These are phyloP conservation scores for Varroa destructor DNA, from an alignment of 1,140 invertebrate genomes.

Conservation along the genomic window DNA sequence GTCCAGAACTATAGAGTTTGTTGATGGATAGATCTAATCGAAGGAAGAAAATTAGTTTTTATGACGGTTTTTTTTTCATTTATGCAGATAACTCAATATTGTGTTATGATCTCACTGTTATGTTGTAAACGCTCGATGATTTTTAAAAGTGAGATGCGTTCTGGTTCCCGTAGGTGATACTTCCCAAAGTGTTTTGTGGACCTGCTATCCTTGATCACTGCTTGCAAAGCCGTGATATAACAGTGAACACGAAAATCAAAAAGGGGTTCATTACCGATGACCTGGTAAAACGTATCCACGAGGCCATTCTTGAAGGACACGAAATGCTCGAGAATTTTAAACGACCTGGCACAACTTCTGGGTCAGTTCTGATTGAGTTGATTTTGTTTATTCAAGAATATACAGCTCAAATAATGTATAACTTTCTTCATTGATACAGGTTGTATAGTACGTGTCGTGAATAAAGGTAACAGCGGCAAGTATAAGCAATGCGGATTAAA, in stretches of 20 bases:
- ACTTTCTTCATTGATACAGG: no score
- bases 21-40: no score
- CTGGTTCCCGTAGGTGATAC: slow-evolving; percentile 44
- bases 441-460: no score
- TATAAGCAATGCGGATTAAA: neutral
- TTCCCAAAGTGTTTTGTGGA: slow-evolving; percentile 51
- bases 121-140: no score
- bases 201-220: slow-evolving; percentile 78
- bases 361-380: neutral
- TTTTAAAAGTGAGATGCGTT: neutral
- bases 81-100: no score
- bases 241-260: slow-evolving; percentile 43
- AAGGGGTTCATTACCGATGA: slow-evolving; percentile 50
- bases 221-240: slow-evolving; percentile 56
- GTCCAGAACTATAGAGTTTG: neutral
- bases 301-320: neutral
- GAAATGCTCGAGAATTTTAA: slow-evolving; percentile 9
- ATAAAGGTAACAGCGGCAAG: no score
- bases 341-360: neutral
- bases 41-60: no score
- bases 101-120: no score
- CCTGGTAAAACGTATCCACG: slow-evolving; percentile 40
- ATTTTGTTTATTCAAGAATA: no score
- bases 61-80: no score
- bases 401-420: no score